Base-by-base conservation (phyloP, 2,888 invertebrate species). In the Ceratothoa steindachneri region DNA sequence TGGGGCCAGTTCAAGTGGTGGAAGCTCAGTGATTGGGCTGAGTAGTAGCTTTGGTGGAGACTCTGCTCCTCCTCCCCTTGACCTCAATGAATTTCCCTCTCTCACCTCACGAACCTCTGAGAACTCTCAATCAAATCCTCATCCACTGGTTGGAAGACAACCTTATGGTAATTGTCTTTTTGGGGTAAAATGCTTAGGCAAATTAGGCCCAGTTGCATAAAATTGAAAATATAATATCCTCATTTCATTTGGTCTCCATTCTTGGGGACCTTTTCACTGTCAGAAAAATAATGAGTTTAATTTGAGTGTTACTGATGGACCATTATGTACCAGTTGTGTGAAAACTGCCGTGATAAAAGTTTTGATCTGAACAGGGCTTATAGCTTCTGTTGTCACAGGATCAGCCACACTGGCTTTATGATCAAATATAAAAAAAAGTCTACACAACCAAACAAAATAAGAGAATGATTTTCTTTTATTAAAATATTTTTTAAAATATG, bases 71-170 rank as follows among this genome's bases (percentile, higher is more conserved):
- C 93, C 94, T 81, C 88, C 94, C 81, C 87, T 95, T 83, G 95
- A 95, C 87, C 90, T 93, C 81, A 93, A 93, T 83, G 95, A 95
- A 87, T 95, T 95, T 86, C 95, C 95, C 80, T 94, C 94, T 82
- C 87, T 95, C 84, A 94, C 94, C 83, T 93, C 91, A 85, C 89
- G 94, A 84, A 93, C 91, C 82, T 90, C 90, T 82, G 82, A 77
- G 31, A 75, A 52, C 29, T 75, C 78, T 65, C 78, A 75, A 55
- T 75, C 75, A 41, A 78, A 75, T 67, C 75, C 70, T 5, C n/a
- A 60, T 60, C 60, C 76, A 78, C 93, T 93, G 86, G 93, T 93
- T 81, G 93, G 93, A 85, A 91, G 92, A 87, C 93, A 94, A 88
- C 93, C 94, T 86, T 94, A 94, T 88, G 94, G 92, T 92, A 85